Percentiles rank a stretch among this genome's conserved stretches.
Conservation (phyloP, 2,797 vertebrate genomes). For the Vespertilio murinus region DNA sequence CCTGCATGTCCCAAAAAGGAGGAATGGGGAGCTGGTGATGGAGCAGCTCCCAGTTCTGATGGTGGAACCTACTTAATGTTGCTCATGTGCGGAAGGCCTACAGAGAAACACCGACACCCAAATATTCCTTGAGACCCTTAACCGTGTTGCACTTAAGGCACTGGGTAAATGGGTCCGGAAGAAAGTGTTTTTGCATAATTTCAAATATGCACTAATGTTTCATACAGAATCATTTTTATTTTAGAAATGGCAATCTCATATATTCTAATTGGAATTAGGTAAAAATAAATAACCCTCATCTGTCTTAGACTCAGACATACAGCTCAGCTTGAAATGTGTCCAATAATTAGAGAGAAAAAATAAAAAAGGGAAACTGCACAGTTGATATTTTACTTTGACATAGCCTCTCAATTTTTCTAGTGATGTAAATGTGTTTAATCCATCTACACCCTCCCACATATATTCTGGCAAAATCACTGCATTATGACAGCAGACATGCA, state of each 20-base stretch:
- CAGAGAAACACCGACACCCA: background rate
- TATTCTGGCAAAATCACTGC: slow-evolving; percentile 32
- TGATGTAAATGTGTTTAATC: slow-evolving; percentile 42
- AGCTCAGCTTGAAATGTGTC: slow-evolving; percentile 37
- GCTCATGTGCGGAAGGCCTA: background rate
- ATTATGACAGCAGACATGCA: slow-evolving; percentile 42
- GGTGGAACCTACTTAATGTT: background rate
- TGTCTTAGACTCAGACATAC: slow-evolving; percentile 46
- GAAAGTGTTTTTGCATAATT: slow-evolving; percentile 39
- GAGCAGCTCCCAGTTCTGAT: background rate
- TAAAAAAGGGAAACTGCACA: slow-evolving; percentile 35
- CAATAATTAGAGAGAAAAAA: slow-evolving; percentile 55
- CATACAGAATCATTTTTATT: slow-evolving; percentile 30
- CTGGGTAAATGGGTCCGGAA: background rate
- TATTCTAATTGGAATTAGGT: slow-evolving; percentile 57
- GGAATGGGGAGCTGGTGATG: background rate
- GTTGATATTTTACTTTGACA: slow-evolving; percentile 69
- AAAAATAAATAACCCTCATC: slow-evolving; percentile 66
- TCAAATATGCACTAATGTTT: slow-evolving; percentile 14
- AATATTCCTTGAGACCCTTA: background rate
- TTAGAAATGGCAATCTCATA: slow-evolving; percentile 46
- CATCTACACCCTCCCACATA: slow-evolving; percentile 38
- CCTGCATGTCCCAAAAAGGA: background rate
- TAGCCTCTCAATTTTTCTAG: background rate
- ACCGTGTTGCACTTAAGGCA: background rate